Conservation (phyloP, 2,797 vertebrate genomes). For the Danio kyathit region DNA sequence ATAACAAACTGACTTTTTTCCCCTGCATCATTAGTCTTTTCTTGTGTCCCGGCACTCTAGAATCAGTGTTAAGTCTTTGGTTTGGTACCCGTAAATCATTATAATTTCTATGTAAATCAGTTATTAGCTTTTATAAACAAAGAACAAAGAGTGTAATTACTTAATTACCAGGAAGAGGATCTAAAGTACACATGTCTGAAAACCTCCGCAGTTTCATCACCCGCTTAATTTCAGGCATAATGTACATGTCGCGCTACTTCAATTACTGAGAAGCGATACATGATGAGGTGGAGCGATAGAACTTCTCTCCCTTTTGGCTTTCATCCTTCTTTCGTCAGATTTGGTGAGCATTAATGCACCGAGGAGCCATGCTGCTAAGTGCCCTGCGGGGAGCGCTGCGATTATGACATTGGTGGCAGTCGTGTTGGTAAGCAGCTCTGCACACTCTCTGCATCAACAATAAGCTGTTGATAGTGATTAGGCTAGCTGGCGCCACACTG, state of each 20-base stretch:
- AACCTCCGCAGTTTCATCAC: conserved; percentile 14
- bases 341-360: conserved; percentile 23
- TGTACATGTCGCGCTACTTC: conserved; percentile 5
- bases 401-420: conserved; percentile 60
- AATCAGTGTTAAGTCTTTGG: not conserved
- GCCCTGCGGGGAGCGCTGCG: conserved; percentile 27
- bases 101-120: conserved; percentile 31
- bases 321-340: conserved; percentile 50
- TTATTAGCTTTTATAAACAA: conserved; percentile 37
- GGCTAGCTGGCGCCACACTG: conserved; percentile 49
- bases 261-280: not conserved
- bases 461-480: conserved; percentile 64
- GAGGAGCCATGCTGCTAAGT: conserved; percentile 6
- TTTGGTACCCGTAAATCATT: not conserved
- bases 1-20: not conserved
- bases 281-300: conserved; percentile 40
- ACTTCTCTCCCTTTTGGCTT: conserved; percentile 38
- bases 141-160: conserved; percentile 33
- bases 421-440: conserved; percentile 56
- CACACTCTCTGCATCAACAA: conserved; percentile 63
- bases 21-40: not conserved
- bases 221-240: conserved; percentile 31
- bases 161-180: conserved; percentile 40
- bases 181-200: conserved; percentile 29
- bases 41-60: not conserved